These are phyloP conservation scores for Neosalanx taihuensis DNA, from an alignment of 2,797 vertebrate genomes.

Conservation along the genomic window DNA sequence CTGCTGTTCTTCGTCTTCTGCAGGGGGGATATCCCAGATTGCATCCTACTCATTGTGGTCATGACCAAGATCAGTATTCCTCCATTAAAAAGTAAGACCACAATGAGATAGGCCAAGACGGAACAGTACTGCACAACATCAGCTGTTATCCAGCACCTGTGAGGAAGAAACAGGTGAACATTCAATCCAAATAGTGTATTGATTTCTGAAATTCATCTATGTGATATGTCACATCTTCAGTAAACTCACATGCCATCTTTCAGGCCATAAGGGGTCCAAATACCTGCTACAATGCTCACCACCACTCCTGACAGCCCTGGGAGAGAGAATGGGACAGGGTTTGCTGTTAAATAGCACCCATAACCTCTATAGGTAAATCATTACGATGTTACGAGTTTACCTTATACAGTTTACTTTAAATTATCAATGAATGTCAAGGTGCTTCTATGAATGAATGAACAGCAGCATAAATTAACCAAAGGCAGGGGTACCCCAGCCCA, in stretches of 20 bases:
- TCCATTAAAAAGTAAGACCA: constrained; percentile 73
- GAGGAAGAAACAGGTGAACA: neutral
- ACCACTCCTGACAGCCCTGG: constrained; percentile 15
- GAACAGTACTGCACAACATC: constrained; percentile 46
- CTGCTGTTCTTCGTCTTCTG: constrained; percentile 56
- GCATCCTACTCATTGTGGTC: constrained; percentile 56
- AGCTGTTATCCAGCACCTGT: constrained; percentile 17
- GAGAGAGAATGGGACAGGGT: neutral
- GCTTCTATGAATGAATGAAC: no score
- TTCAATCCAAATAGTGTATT: no score
- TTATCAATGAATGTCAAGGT: no score
- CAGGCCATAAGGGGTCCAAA: constrained; percentile 1
- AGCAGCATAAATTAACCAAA: no score
- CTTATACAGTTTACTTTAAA: no score
- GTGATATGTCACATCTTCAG: neutral
- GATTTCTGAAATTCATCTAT: neutral
- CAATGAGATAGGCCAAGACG: constrained; percentile 70
- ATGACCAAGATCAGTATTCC: constrained; percentile 69
- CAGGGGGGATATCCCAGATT: neutral
- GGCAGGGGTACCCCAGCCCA: constrained; percentile 58
- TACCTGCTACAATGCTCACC: constrained; percentile 5
- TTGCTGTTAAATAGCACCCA: no score
- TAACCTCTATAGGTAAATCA: no score
- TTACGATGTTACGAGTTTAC: no score
- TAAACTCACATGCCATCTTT: constrained; percentile 4